Conservation (phyloP, 2,888 invertebrate genomes). For the Halictus quadricinctus region DNA sequence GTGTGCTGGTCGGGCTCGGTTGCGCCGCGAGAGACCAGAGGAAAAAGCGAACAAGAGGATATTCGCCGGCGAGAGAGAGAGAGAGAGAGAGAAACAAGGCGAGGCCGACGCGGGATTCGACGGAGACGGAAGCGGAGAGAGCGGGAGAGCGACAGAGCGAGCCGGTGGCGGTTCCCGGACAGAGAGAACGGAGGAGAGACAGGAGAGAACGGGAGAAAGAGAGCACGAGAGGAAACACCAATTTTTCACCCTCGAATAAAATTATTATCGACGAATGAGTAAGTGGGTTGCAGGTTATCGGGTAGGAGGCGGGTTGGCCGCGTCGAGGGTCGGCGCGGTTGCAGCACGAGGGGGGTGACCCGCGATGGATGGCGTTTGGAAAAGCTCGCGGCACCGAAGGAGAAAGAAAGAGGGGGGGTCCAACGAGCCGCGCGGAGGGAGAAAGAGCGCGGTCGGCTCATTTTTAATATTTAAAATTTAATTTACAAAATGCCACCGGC, state of each 20-base stretch:
- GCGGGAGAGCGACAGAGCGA: not conserved
- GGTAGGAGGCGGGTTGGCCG: conserved; percentile 57
- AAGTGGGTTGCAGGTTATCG: conserved; percentile 76
- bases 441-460: conserved; percentile 72
- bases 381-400: conserved; percentile 65
- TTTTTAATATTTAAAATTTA: conserved; percentile 83
- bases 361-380: conserved; percentile 72
- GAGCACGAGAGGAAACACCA: conserved; percentile 72
- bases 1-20: conserved; percentile 46
- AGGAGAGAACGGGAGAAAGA: conserved; percentile 15
- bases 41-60: conserved; percentile 53
- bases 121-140: conserved; percentile 12
- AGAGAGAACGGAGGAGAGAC: not conserved
- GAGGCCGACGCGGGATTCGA: conserved; percentile 4
- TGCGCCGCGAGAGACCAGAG: conserved; percentile 52
- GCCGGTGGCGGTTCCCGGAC: not conserved
- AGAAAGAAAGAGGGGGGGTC: conserved; percentile 59
- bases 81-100: conserved; percentile 51
- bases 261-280: conserved; percentile 82
- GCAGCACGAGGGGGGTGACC: conserved; percentile 29
- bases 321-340: conserved; percentile 40
- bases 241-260: conserved; percentile 81
- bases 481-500: conserved; percentile 82
- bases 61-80: conserved; percentile 43
- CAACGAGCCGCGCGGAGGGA: conserved; percentile 32